Evolutionary conservation across 1,140 invertebrate genomes (phyloP), one percentile per base, ranked within the genome.

Genomic region (Papilio polyxenes): DNA sequence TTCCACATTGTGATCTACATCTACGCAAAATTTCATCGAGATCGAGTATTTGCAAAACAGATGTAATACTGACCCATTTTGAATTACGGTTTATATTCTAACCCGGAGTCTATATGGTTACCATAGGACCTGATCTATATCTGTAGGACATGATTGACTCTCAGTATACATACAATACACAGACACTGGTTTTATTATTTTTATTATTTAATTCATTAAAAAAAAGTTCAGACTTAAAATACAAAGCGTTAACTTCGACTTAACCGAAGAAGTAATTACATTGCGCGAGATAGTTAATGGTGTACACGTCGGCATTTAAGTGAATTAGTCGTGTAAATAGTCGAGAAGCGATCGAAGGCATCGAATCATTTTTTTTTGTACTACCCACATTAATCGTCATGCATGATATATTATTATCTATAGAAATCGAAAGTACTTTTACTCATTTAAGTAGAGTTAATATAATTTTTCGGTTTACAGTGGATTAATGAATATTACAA

Each of bases 271-370:
- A 83, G 88, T 86, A 87, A 85, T 88, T 85, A 86, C 82, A 85
- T 82, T 85, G 87, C 83, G 85, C 81, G 81, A 79, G 81, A 84
- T 85, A 79, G 82, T 85, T 86, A 87, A 85, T 87, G 79, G 80
- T 84, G 53, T 84, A 78, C 87, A 77, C 75, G 85, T 86, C 85
- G 84, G 84, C 82, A 85, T 85, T 88, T 89, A 88, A 89, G 85
- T 87, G 85, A 90, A 89, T 89, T 86, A 89, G 83, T 82, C 85
- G 81, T 87, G 83, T 88, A 89, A 90, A 89, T 88, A 90, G 69
- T 82, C 77, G 78, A 84, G n/a, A 85, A 79, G 80, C 48, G 82
- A 86, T 86, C 82, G 82, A 84, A 77, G 82, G 59, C 62, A 83
- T 82, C 79, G 69, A 65, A 23, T 72, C 49, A 81, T 81, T 87